Evolutionary conservation across 2,113 vertebrate species (phyloP), one percentile per base, ranked within the genome.

Genomic region (Zosterops japonicus): DNA sequence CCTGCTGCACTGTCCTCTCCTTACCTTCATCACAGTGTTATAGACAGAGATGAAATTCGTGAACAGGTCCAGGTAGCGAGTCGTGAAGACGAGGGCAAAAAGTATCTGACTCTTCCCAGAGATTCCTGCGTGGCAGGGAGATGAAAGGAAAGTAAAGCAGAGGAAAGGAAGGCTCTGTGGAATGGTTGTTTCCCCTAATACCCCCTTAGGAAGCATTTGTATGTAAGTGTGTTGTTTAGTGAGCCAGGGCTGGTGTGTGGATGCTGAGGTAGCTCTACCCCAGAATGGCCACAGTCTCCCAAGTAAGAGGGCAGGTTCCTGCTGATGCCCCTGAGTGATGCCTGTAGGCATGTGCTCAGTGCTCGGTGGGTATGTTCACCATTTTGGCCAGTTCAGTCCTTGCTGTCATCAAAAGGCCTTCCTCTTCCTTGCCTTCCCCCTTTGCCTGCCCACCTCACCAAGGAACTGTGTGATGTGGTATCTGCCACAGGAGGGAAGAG

Each of bases 1-100:
- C 35, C 42, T 60, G n/a, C 52, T 18, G 4, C 28, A 8, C 31
- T 63, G 29, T 44, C 17, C 25, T 25, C 24, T 41, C 55, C 96
- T 98, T 97, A 98, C 98, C 98, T 98, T 98, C 98, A 98, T 98
- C 39, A 98, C 96, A 4, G 98, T 98, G 95, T 98, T 98, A 61
- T 98, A 98, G 94, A 97, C 25, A 41, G 98, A 98, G 87, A 98
- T 98, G 95, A 98, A 98, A 93, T 92, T 98, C 5, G 97, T 98
- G 93, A 98, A 97, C 81, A 98, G 97, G 90, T 98, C 98, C 92
- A 98, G 96, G 80, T 98, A 98, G 63, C 98, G 98, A 52, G 98
- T 98, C 83, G 98, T 98, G 95, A 98, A 98, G 91, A 98, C 98
- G 0, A 98, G 87, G 19, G 98, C 97, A 0, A 98, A 98, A 41